Base-by-base conservation (phyloP, 2,888 invertebrate species). In the Melinaea marsaeus region DNA sequence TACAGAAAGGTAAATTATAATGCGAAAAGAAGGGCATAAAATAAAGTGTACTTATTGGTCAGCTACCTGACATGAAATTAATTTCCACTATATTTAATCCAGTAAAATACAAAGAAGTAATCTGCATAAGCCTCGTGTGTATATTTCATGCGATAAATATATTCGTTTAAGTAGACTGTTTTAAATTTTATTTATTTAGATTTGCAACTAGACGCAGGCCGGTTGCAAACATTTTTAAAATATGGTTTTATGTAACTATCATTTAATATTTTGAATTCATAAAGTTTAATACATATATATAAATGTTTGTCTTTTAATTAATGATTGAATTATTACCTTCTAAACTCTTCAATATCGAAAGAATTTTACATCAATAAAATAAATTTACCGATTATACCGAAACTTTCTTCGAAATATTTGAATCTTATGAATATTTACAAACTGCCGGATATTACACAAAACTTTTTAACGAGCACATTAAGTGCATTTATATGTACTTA, bases 51-150 rank as follows among this genome's bases (percentile, higher is more conserved):
- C 76, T 32, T 76, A 76, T 76, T 71, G 75, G 74, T 79, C 77
- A 83, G 84, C 84, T 88, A 86, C 86, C 86, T 88, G 88, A 88
- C 89, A 86, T 81, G 85, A 83, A 87, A 90, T 88, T 89, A 90
- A 89, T 89, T 88, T 81, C 85, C 82, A 81, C 90, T 88, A 88
- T 89, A 88, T 88, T 90, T 90, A 90, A 90, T 89, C 88, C 88
- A 78, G 82, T 77, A 77, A 88, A 88, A 85, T 85, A 89, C 87
- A 90, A 90, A 90, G 87, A 85, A 89, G 88, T 80, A 88, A 90
- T 90, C 89, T 89, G 84, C 88, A 90, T 90, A 90, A 90, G 88
- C 88, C 89, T 88, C 86, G 81, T 77, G 82, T 86, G 86, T 88
- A 88, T 88, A 86, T 87, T 88, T 81, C 88, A 85, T 85, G 84